These are phyloP conservation scores for Myripristis murdjan DNA, from an alignment of 2,797 vertebrate species.

Conservation along the genomic window DNA sequence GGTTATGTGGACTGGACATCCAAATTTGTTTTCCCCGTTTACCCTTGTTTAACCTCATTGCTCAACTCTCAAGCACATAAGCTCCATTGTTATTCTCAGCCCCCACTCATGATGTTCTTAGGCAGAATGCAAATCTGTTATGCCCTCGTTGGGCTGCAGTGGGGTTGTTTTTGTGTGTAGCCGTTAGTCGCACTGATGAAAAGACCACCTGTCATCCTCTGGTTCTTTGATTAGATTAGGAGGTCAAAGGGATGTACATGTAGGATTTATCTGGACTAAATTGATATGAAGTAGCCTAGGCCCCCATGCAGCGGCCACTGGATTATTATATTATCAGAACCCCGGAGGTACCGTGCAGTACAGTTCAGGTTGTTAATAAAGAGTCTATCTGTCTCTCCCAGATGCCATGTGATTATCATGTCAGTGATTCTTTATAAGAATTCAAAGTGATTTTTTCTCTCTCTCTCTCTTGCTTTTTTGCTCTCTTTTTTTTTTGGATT, in stretches of 20 bases:
- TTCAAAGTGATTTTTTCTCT: no score
- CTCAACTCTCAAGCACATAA: slow-evolving; percentile 59
- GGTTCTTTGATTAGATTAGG: slow-evolving; percentile 79
- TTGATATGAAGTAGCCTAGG: slow-evolving; percentile 56
- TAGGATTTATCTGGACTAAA: slow-evolving; percentile 1
- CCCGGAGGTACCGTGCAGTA: slow-evolving; percentile 25
- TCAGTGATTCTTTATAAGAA: background rate
- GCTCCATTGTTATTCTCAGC: slow-evolving; percentile 66
- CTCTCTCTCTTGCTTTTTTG: no score
- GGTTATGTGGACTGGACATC: slow-evolving; percentile 22
- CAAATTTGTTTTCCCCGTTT: slow-evolving; percentile 44
- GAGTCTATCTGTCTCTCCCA: background rate
- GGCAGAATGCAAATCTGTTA: slow-evolving; percentile 68
- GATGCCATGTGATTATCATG: slow-evolving; percentile 1
- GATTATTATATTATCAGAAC: slow-evolving; percentile 52
- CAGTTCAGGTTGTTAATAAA: background rate
- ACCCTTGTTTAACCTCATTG: slow-evolving; percentile 46
- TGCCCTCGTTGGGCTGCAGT: slow-evolving; percentile 46
- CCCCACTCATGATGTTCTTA: slow-evolving; percentile 64
- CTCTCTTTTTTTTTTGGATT: no score
- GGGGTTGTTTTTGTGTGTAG: slow-evolving; percentile 70
- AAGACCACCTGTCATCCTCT: slow-evolving; percentile 81
- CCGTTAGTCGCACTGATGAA: slow-evolving; percentile 73
- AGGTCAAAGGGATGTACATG: slow-evolving; percentile 53
- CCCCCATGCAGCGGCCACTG: slow-evolving; percentile 43